Base-by-base conservation (phyloP, 2,113 vertebrate species). In the Ifrita kowaldi region DNA sequence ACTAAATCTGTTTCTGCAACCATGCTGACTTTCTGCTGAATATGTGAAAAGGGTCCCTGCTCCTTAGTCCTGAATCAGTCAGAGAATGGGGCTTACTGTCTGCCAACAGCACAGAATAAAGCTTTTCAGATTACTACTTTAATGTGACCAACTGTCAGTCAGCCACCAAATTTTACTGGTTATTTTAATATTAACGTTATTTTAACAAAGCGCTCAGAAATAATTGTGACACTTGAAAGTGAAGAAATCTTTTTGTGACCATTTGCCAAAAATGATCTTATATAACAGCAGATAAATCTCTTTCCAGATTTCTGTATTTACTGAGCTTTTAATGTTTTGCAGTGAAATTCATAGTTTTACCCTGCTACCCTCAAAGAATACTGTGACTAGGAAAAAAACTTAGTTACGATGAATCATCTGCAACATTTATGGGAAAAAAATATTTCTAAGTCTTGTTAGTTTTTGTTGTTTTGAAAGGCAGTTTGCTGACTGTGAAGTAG, bases 381-480 rank as follows among this genome's bases (percentile, higher is more conserved):
- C 5, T 21, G 7, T 27, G 32, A 37, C 6, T 47, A 18, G 24
- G 13, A 24, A 65, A 49, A 89, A 62, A 33, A 11, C 2, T 42
- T 33, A 32, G 13, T 62, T 71, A 33, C 17, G 8, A 41, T 65
- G 3, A 3, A 3, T 44, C 11, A 62, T 41, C 47, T 63, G 8
- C 9, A 69, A 44, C 11, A 49, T 3, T 23, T 79, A 7, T 0
- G 1, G 9, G 5, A 0, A 19, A 50, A 64, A 35, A 57, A 15
- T 44, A 50, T 71, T 92, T 67, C 15, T 28, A 84, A 65, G 6
- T 53, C 13, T 62, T 44, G 3, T 2, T 59, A 49, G 6, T 3
- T 71, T 84, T 39, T 23, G 1, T 42, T 78, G 7, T 53, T 70
- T 88, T 53, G n/a, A 74, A 94, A 53, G 11, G 5, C 1, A 28